These are phyloP conservation scores for Diadromus collaris DNA, from an alignment of 2,888 invertebrate species.

Conservation along the genomic window DNA sequence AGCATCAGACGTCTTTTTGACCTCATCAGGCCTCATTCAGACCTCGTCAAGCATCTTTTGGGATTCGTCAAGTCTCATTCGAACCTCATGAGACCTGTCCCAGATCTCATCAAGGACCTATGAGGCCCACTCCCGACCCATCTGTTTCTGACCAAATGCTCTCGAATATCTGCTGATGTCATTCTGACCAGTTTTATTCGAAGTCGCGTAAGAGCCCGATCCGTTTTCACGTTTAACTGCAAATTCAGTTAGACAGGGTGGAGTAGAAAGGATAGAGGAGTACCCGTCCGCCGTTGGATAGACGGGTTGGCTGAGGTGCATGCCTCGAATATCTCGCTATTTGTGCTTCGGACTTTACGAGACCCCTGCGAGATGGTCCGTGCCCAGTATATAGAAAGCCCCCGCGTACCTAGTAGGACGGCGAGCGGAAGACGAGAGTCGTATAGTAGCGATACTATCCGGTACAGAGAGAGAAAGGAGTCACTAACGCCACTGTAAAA, in stretches of 20 bases:
- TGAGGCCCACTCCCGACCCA: too few relatives aligned
- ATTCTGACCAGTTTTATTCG: too few relatives aligned
- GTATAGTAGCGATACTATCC: background rate
- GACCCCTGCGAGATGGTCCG: conserved; percentile 70
- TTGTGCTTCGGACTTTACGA: conserved; percentile 73
- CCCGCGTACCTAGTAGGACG: conserved; percentile 19
- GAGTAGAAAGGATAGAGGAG: background rate
- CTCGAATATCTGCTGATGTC: too few relatives aligned
- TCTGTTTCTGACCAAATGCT: too few relatives aligned
- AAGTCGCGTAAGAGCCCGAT: too few relatives aligned
- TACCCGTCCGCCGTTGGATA: background rate
- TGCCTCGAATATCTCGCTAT: conserved; percentile 72
- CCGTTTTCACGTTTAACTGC: background rate
- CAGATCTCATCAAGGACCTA: too few relatives aligned
- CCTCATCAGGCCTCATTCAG: too few relatives aligned
- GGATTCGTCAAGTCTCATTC: too few relatives aligned
- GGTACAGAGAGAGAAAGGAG: conserved; percentile 38
- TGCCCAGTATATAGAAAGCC: conserved; percentile 54
- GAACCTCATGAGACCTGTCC: too few relatives aligned
- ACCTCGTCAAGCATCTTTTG: too few relatives aligned
- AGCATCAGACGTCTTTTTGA: too few relatives aligned
- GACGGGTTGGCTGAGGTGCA: conserved; percentile 60
- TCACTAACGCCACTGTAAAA: conserved; percentile 70
- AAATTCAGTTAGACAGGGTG: background rate
- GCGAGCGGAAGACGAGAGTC: conserved; percentile 14